Evolutionary conservation across 1,140 invertebrate species (phyloP), one percentile per base, ranked within the genome.

Genomic region (Cotesia glomerata): DNA sequence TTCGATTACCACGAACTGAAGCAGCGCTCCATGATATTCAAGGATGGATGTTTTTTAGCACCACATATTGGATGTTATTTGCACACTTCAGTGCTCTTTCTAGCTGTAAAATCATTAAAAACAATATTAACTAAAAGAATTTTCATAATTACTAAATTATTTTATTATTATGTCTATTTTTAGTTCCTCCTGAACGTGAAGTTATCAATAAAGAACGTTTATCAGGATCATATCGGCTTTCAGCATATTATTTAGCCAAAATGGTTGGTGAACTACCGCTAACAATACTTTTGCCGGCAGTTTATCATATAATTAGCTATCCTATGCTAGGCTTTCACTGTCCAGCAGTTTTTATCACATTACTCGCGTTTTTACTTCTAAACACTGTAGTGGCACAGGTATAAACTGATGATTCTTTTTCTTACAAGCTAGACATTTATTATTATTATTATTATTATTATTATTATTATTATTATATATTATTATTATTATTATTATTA

Each of bases 1-100:
- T 94, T 76, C 91, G 94, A 80, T 84, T 95, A 77, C 91, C 93
- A 2, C 86, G 93, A 35, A 91, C 88, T 5, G 95, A 96, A 83
- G 90, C 92, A 74, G 90, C 91, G 4, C 86, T 96, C 34, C 90
- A 92, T 71, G 94, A 96, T 84, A 91, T 95, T 36, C 92, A 94
- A 86, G 94, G 94, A 54, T 95, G 93, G 93, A 94, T 95, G 91
- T 95, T 95, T 81, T 95, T 95, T 86, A 93, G 93, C 18, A 93
- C 93, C 32, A 94, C 92, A 32, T 95, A 95, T 80, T 95, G 94
- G 94, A 95, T 95, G 92, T 88, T 95, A 35, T 95, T 95, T 82
- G 92, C 94, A 13, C 89, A 95, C 70, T 95, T 95, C 80, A 93
- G 93, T 77, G 93, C 94, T 68, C 88, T 95, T 14, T 91, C 92